A percentile compares a stretch with the other conserved stretches of the same genome.
phyloP scores from a whole-genome alignment of 2,888 invertebrate species.

The Acanthosepion pharaonis region DNA sequence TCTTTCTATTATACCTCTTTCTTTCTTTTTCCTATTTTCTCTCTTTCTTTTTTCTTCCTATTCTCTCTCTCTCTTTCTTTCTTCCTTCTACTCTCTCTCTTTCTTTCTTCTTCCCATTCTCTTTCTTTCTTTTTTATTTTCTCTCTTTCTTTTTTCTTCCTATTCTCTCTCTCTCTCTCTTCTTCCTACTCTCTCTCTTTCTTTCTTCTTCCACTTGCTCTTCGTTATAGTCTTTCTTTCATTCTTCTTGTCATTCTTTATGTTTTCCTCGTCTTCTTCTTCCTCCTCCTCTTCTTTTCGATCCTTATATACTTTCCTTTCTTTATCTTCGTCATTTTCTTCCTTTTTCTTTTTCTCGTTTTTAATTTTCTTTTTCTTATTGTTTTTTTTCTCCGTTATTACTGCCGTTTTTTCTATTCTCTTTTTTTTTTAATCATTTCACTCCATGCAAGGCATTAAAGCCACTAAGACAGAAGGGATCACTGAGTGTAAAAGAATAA shows the following conservation, averaged over 20 bases:
- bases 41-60: background rate
- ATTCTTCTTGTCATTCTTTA: background rate
- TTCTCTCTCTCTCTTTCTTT: no score
- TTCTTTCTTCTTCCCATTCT: background rate
- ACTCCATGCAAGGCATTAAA: no score
- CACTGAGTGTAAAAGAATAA: no score
- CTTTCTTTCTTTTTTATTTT: background rate
- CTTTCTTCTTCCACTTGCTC: background rate
- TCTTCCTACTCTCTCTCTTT: background rate
- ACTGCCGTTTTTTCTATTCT: background rate
- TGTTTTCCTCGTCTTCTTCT: background rate
- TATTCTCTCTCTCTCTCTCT: background rate
- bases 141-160: background rate
- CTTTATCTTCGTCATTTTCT: background rate
- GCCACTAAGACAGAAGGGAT: no score
- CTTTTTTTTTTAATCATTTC: background rate
- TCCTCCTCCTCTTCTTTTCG: background rate
- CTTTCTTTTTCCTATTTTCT: background rate
- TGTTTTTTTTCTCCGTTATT: background rate
- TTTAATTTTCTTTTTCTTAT: background rate
- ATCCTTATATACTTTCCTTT: rapidly evolving
- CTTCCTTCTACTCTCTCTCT: no score
- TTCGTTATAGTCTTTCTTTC: background rate
- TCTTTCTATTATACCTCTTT: background rate
- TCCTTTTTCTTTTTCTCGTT: background rate